Conservation (phyloP, 1,140 invertebrate genomes). For the Drosophila pseudoananassae region DNA sequence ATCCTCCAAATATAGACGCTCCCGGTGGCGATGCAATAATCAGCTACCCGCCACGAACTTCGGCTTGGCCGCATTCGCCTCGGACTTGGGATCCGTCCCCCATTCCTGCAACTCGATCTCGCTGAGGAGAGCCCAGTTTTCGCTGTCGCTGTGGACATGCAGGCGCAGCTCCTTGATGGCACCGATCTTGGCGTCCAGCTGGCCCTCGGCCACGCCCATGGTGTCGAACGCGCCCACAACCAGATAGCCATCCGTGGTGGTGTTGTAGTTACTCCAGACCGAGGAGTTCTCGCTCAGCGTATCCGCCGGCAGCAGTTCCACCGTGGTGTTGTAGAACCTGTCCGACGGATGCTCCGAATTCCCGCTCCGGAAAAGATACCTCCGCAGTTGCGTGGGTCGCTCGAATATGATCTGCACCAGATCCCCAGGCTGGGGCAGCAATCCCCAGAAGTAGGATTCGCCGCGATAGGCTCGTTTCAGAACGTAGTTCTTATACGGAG, state of each 20-base stretch:
- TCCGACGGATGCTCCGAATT: slow-evolving; percentile 96
- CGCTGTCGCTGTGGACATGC: slow-evolving; percentile 91
- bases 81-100: slow-evolving; percentile 52
- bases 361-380: slow-evolving; percentile 95
- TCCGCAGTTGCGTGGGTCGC: slow-evolving; percentile 89
- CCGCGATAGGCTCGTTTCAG: slow-evolving; percentile 94
- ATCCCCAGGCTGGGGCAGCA: slow-evolving; percentile 93
- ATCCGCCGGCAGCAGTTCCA: slow-evolving; percentile 91
- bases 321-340: slow-evolving; percentile 94
- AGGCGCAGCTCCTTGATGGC: slow-evolving; percentile 90
- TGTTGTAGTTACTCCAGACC: slow-evolving; percentile 85
- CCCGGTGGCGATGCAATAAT: slow-evolving; percentile 72
- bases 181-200: slow-evolving; percentile 88
- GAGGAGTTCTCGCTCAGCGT: slow-evolving; percentile 77
- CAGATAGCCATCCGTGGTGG: slow-evolving; percentile 89
- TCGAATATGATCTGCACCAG: slow-evolving; percentile 92
- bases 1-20: slow-evolving; percentile 27
- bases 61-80: slow-evolving; percentile 55
- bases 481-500: slow-evolving; percentile 93
- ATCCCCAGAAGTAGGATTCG: slow-evolving; percentile 96
- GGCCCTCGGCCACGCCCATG: slow-evolving; percentile 91
- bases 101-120: slow-evolving; percentile 88
- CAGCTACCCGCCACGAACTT: slow-evolving; percentile 62
- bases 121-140: slow-evolving; percentile 95
- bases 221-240: slow-evolving; percentile 91